Evolutionary conservation across 2,888 invertebrate genomes (phyloP), one percentile per base, ranked within the genome.

Genomic region (Drosophila formosana): DNA sequence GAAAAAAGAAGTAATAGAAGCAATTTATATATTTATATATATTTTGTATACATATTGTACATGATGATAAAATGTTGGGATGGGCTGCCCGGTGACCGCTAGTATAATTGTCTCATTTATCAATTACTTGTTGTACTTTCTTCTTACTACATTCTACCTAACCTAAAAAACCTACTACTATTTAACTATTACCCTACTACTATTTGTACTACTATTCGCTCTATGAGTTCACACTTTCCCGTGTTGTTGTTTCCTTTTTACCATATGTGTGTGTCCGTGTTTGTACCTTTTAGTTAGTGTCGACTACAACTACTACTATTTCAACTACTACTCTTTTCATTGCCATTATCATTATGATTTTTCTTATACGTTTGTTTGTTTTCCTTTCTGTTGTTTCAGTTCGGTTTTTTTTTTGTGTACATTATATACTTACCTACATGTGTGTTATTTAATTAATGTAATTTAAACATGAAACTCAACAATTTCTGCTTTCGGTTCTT

Each of bases 81-180:
- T 92, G 92, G 92, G 92, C 92, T 92, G 92, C 92, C 92, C 92
- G 92, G 91, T 92, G 91, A 92, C 91, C 92, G 91, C 92, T 92
- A 91, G 91, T 91, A 91, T 91, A 91, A 89, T 90, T 90, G 85
- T 89, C 88, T 70, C 65, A 86, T 87, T 85, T 83, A 90, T 89
- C 82, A 90, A 89, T 90, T 90, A 89, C 88, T 89, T 89, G 89
- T 90, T 89, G 89, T 88, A 80, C 88, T 86, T 79, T 83, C 87
- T 83, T 83, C 87, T 83, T 82, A 63, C 63, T 76, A 77, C 63
- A 56, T 63, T 49, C 70, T 62, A 81, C 84, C 80, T 81, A 74
- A 84, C 86, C 82, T 66, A 75, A 66, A 41, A 49, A 71, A 75
- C 84, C 80, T 67, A 62, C 71, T 68, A 78, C 74, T 68, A 65